Conservation (phyloP, 2,797 vertebrate genomes). For the Cheirogaleus major region DNA sequence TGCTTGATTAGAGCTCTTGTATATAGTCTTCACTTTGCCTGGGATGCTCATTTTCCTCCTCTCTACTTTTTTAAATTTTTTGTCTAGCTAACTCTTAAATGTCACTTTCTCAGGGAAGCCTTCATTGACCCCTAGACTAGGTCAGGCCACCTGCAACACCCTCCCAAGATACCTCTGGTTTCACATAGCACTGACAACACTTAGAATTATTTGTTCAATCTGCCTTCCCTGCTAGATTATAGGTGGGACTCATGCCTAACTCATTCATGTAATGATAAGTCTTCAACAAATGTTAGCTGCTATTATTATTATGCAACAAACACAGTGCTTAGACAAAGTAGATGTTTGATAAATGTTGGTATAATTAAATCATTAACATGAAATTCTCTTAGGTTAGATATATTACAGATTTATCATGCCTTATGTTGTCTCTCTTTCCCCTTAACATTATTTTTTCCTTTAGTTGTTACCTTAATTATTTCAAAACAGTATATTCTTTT, state of each 20-base stretch:
- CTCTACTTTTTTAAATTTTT: neutral
- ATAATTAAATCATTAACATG: neutral
- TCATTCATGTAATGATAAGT: neutral
- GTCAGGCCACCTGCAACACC: neutral
- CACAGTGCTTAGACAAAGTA: neutral
- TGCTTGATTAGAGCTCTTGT: neutral
- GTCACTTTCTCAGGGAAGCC: neutral
- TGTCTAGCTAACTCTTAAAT: neutral
- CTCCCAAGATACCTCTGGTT: neutral
- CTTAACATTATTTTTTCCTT: neutral
- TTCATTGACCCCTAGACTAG: neutral
- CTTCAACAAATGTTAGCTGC: neutral
- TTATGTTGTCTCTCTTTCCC: neutral
- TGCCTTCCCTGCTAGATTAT: neutral
- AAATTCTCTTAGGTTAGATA: neutral
- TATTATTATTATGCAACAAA: neutral
- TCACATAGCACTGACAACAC: neutral
- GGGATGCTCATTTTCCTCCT: neutral
- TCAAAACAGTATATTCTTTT: neutral
- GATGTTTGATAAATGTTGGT: neutral
- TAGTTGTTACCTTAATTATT: constrained; percentile 20
- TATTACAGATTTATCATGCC: neutral
- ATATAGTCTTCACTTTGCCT: neutral
- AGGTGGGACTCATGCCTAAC: neutral
- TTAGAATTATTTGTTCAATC: neutral